phyloP scores from a whole-genome alignment of 2,888 invertebrate species.

The Meghimatium bilineatum region DNA sequence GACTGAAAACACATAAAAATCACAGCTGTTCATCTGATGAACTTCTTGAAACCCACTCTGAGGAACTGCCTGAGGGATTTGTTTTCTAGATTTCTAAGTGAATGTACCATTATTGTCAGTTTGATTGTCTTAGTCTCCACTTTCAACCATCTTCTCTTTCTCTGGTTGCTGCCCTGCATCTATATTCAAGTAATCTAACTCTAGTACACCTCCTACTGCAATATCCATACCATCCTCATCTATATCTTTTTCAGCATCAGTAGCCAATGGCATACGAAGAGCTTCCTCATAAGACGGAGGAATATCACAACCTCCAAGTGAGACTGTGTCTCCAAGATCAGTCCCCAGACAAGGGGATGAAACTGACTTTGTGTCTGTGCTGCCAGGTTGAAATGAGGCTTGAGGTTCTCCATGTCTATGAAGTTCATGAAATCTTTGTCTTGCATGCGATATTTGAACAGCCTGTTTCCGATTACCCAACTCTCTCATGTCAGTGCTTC shows the following conservation, averaged over 20 bases:
- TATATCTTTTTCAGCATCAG: neutral
- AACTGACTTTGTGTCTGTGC: neutral
- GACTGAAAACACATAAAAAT: no score
- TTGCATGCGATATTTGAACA: neutral
- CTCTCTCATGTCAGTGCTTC: neutral
- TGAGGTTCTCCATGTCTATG: neutral
- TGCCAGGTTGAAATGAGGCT: neutral
- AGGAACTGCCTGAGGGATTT: no score
- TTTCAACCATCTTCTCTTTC: neutral
- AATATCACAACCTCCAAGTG: constrained; percentile 36
- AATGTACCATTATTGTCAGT: neutral
- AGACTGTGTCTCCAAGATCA: constrained; percentile 16
- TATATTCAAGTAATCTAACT: constrained; percentile 17
- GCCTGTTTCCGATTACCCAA: neutral
- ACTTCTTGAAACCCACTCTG: no score
- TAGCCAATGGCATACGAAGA: constrained; percentile 46
- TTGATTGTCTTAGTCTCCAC: neutral
- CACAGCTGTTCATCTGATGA: no score
- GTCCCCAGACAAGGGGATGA: neutral
- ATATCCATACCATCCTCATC: constrained; percentile 2
- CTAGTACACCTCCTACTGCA: constrained; percentile 17
- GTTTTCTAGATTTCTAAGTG: neutral
- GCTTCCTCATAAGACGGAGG: constrained; percentile 53
- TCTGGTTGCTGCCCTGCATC: neutral
- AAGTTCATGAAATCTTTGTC: neutral